Conservation (phyloP, 2,113 vertebrate species). For the Catharus bicknelli region DNA sequence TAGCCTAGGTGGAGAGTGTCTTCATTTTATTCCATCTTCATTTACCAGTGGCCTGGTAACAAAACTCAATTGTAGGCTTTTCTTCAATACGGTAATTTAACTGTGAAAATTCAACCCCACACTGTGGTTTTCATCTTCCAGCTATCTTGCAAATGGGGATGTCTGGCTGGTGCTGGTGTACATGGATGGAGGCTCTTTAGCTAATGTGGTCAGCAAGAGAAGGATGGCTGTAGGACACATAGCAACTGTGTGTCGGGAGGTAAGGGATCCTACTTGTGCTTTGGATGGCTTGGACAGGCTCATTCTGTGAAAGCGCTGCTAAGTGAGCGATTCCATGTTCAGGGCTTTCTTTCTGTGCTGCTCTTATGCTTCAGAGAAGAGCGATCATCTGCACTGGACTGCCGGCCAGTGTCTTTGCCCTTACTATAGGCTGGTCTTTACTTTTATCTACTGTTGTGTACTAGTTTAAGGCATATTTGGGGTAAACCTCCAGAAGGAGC, state of each 20-base stretch:
- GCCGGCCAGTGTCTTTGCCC: too few relatives aligned
- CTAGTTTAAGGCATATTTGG: too few relatives aligned
- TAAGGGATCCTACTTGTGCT: slow-evolving; percentile 43
- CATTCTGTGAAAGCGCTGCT: background rate
- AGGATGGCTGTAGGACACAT: slow-evolving; percentile 97
- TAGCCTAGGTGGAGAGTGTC: background rate
- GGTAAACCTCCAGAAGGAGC: too few relatives aligned
- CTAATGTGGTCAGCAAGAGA: slow-evolving; percentile 90
- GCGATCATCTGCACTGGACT: too few relatives aligned
- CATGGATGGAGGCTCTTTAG: slow-evolving; percentile 91
- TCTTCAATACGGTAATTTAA: background rate
- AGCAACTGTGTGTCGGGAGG: slow-evolving; percentile 94
- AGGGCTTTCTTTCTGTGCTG: background rate
- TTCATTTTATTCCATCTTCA: background rate
- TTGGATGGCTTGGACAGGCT: background rate
- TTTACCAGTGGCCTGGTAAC: background rate
- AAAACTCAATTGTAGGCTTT: background rate
- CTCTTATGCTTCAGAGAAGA: too few relatives aligned
- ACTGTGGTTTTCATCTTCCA: slow-evolving; percentile 54
- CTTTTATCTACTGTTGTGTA: too few relatives aligned
- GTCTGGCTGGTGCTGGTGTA: slow-evolving; percentile 95
- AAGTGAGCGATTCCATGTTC: background rate
- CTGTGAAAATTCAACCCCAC: background rate
- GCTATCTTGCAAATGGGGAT: slow-evolving; percentile 92
- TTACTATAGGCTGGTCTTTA: too few relatives aligned